Evolutionary conservation across 2,113 vertebrate species (phyloP).

Genomic region (Pantherophis guttatus): DNA sequence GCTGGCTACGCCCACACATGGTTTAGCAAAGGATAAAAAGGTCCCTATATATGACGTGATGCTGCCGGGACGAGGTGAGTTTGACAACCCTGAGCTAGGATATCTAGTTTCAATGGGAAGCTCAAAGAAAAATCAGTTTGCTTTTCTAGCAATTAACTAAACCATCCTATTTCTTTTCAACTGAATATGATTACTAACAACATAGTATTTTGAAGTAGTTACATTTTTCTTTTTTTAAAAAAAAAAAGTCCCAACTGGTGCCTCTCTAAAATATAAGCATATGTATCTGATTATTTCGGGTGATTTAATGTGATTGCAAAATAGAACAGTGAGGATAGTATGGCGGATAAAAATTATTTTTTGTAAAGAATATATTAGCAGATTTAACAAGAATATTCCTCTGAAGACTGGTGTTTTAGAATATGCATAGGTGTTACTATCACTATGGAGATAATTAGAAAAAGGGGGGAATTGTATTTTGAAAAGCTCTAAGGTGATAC

Average conservation of each 20-base stretch:
- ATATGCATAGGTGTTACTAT: accelerated
- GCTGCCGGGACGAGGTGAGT: too few species aligned
- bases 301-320: conserved; percentile 34
- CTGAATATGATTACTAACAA: background rate
- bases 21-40: too few species aligned
- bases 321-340: conserved; percentile 24
- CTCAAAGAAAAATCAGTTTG: background rate
- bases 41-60: too few species aligned
- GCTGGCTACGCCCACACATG: too few species aligned
- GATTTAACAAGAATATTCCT: conserved; percentile 36
- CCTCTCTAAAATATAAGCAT: background rate
- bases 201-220: background rate
- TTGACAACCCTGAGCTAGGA: background rate
- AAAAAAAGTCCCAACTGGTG: background rate
- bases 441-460: background rate
- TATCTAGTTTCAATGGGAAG: background rate
- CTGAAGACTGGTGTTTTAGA: conserved; percentile 29
- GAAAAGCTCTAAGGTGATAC: conserved; percentile 23
- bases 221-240: background rate
- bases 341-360: conserved; percentile 22
- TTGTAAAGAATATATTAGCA: conserved; percentile 45
- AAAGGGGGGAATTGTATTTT: background rate
- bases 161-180: background rate
- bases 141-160: background rate
- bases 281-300: background rate